phyloP scores from a whole-genome alignment of 2,797 vertebrate genomes.

The Neomorphus geoffroyi region DNA sequence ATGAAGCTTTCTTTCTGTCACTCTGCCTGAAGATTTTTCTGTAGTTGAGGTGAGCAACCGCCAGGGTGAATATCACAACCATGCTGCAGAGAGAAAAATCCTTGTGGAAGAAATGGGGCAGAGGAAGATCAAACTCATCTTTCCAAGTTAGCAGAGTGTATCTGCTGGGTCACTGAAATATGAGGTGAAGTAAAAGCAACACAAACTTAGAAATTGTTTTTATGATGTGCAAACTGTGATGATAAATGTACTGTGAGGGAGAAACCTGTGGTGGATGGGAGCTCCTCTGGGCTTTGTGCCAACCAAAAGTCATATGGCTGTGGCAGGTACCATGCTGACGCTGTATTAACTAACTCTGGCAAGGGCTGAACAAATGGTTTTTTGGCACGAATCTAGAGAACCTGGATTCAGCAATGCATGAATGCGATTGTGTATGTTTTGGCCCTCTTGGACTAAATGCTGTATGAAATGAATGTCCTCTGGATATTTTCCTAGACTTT shows the following conservation, averaged over 20 bases:
- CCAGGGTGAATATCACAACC: background rate
- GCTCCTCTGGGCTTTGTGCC: background rate
- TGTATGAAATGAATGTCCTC: background rate
- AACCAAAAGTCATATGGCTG: background rate
- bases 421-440: background rate
- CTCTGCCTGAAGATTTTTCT: background rate
- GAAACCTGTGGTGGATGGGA: background rate
- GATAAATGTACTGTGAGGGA: background rate
- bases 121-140: background rate
- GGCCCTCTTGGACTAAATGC: fast-evolving
- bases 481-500: background rate
- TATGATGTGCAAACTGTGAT: background rate
- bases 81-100: background rate
- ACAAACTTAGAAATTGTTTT: background rate
- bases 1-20: fast-evolving
- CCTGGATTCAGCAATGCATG: background rate
- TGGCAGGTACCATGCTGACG: background rate
- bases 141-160: background rate
- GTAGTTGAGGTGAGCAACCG: background rate
- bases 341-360: background rate
- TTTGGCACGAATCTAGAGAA: background rate
- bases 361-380: background rate
- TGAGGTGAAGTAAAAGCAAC: background rate
- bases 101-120: background rate
- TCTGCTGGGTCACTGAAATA: background rate